Percentiles rank a stretch among this genome's conserved stretches.
phyloP scores from a whole-genome alignment of 2,888 invertebrate genomes.

The Tetrapedia diversipes region DNA sequence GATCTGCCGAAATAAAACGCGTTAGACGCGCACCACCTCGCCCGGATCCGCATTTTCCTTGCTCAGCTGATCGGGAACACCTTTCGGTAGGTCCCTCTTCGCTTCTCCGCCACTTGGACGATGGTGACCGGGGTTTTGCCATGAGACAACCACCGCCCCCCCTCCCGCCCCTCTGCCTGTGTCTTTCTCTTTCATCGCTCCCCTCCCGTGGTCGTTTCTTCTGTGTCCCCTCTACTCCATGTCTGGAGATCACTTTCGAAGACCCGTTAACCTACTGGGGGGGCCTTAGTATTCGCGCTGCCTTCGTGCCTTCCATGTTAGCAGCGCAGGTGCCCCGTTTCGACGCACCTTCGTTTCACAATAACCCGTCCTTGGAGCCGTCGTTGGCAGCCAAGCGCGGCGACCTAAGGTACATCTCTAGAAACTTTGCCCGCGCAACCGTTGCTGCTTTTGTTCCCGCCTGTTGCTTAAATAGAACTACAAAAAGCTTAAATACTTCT shows the following conservation, averaged over 20 bases:
- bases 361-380: slow-evolving; percentile 50
- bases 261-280: slow-evolving; percentile 82
- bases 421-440: background rate
- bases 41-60: slow-evolving; percentile 17
- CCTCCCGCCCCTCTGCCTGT: slow-evolving; percentile 52
- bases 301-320: slow-evolving; percentile 59
- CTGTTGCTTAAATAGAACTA: background rate
- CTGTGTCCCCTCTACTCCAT: slow-evolving; percentile 37
- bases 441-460: background rate
- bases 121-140: background rate
- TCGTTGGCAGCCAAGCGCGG: slow-evolving; percentile 21
- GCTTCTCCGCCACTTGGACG: background rate
- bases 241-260: slow-evolving; percentile 66
- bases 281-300: slow-evolving; percentile 77
- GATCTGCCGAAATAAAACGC: slow-evolving; percentile 46
- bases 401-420: slow-evolving; percentile 14
- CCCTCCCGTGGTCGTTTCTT: slow-evolving; percentile 35
- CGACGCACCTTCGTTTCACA: slow-evolving; percentile 31
- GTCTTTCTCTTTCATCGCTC: slow-evolving; percentile 56
- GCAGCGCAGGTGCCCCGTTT: slow-evolving; percentile 39
- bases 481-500: too few species aligned
- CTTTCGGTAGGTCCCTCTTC: slow-evolving; percentile 31
- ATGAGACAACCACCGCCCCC: too few species aligned
- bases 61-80: slow-evolving; percentile 56
- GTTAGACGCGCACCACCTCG: background rate